Evolutionary conservation across 1,140 invertebrate genomes (phyloP).

Genomic region (Drosophila bipectinata): DNA sequence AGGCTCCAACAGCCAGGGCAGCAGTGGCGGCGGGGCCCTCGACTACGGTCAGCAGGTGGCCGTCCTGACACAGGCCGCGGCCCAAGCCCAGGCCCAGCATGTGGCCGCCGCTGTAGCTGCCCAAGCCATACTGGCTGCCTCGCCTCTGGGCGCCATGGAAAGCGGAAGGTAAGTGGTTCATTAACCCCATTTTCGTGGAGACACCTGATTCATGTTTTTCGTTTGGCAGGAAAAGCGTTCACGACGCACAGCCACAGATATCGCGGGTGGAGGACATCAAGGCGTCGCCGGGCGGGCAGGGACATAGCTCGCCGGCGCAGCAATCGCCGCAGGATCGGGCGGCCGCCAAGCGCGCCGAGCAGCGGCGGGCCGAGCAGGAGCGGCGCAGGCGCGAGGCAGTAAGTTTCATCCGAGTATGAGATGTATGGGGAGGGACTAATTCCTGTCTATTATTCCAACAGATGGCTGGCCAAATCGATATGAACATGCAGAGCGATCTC

Average conservation of each 20-base stretch:
- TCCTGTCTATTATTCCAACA: slow-evolving; percentile 84
- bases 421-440: not conserved
- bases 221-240: slow-evolving; percentile 85
- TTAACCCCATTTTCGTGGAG: not conserved
- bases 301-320: slow-evolving; percentile 85
- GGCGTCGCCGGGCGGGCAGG: slow-evolving; percentile 82
- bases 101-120: slow-evolving; percentile 71
- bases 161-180: slow-evolving; percentile 66
- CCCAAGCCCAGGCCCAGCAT: slow-evolving; percentile 49
- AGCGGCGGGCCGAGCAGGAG: slow-evolving; percentile 94
- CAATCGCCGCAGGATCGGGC: slow-evolving; percentile 88
- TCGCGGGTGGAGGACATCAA: slow-evolving; percentile 86
- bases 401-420: slow-evolving; percentile 80
- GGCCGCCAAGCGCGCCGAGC: slow-evolving; percentile 90
- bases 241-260: slow-evolving; percentile 77
- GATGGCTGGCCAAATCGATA: slow-evolving; percentile 98
- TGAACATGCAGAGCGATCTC: slow-evolving; percentile 99
- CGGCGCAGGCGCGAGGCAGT: slow-evolving; percentile 95
- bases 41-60: slow-evolving; percentile 49
- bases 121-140: slow-evolving; percentile 59
- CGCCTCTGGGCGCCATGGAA: slow-evolving; percentile 76
- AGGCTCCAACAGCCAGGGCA: slow-evolving; percentile 39
- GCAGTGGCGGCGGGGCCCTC: slow-evolving; percentile 31
- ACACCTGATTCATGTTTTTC: not conserved
- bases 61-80: slow-evolving; percentile 26